Evolutionary conservation across 2,113 vertebrate genomes (phyloP), one percentile per base, ranked within the genome.

Genomic region (Zapornia atra): DNA sequence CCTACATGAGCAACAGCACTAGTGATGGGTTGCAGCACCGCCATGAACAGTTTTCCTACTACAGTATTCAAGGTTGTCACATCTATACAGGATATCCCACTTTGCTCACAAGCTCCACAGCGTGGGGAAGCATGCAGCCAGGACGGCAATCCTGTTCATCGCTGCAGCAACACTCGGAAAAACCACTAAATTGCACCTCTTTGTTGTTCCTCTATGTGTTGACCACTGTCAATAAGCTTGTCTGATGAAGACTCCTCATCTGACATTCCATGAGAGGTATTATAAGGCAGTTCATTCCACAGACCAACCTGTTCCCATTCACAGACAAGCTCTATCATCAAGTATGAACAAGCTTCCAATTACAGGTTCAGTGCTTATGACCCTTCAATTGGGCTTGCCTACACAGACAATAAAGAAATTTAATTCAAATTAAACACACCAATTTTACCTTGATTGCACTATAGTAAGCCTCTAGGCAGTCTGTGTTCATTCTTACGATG

Each of bases 371-470:
- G 60, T 15, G 21, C 51, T 92, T 54, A 46, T 24, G 72, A 88
- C 68, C 66, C 59, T 90, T 85, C 40, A 70, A 21, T 24, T 86
- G 21, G 38, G 33, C 59, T 80, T 75, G 46, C 36, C 31, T 86
- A 75, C 17, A 70, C 25, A 93, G 46, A 88, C n/a, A 94, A 88
- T 73, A 65, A 65, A 36, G 40, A 92, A 51, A 95, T 78, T 46
- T 83, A 80, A 92, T 83, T 95, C 70, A 40, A 93, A 73, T 63
- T 69, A 88, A 93, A 81, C 40, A 70, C 26, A 86, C 24, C 6
- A 8, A 40, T 88, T 92, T 91, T 51, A 75, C 76, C 64, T 42
- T 60, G 46, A 64, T 88, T 83, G 81, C 25, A 63, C 19, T 70
- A 51, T 0, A 64, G 40, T 38, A 94, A 38, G 60, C 51, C 91